phyloP scores from a whole-genome alignment of 2,888 invertebrate species.

The Andrena trimmerana region DNA sequence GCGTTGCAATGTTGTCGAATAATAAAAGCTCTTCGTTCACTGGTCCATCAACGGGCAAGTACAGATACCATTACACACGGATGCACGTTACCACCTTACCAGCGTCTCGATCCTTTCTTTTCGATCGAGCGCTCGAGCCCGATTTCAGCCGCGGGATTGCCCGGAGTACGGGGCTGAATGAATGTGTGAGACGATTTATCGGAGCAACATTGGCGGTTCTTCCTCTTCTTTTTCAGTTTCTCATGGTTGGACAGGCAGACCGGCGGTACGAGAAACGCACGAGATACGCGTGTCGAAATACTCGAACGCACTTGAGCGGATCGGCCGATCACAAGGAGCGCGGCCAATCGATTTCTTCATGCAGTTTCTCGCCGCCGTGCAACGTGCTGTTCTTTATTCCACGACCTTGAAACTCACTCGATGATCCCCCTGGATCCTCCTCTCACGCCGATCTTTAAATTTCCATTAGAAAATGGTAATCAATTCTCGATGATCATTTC shows the following conservation, averaged over 20 bases:
- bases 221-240: conserved; percentile 56
- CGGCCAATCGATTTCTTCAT: conserved; percentile 67
- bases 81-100: conserved; percentile 23
- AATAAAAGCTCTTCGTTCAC: conserved; percentile 30
- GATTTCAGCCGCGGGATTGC: conserved; percentile 38
- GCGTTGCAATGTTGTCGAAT: conserved; percentile 17
- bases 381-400: conserved; percentile 62
- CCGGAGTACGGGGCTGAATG: neutral
- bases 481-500: conserved; percentile 43
- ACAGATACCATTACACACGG: conserved; percentile 29
- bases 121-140: conserved; percentile 51
- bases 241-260: conserved; percentile 58
- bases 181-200: conserved; percentile 65
- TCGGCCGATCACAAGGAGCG: conserved; percentile 70
- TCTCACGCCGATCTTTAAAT: conserved; percentile 46
- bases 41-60: conserved; percentile 22
- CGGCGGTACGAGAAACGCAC: conserved; percentile 64
- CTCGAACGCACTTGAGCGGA: conserved; percentile 71
- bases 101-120: conserved; percentile 48
- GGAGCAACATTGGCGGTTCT: conserved; percentile 20
- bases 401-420: conserved; percentile 58
- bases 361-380: conserved; percentile 59
- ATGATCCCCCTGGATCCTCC: conserved; percentile 50
- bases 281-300: conserved; percentile 71
- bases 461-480: conserved; percentile 54